These are phyloP conservation scores for Larimichthys polyactis DNA, from an alignment of 2,113 vertebrate genomes.

Conservation along the genomic window DNA sequence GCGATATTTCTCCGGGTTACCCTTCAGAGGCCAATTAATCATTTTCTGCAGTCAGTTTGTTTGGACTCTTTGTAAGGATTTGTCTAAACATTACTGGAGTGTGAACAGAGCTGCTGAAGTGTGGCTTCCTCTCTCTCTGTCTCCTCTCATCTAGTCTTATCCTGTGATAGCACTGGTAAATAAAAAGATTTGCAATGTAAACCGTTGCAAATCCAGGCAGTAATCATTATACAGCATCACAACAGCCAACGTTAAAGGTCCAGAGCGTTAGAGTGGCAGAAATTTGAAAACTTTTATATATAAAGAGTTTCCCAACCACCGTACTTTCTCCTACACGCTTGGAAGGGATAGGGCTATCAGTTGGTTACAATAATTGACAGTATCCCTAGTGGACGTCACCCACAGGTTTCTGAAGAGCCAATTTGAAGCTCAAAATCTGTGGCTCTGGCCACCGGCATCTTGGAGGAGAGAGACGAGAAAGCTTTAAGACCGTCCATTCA, in stretches of 20 bases:
- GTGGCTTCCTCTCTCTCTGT: slow-evolving; percentile 62
- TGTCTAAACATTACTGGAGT: slow-evolving; percentile 74
- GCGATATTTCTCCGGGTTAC: slow-evolving; percentile 42
- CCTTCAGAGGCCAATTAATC: slow-evolving; percentile 45
- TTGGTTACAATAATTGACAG: too few species aligned
- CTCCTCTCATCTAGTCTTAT: slow-evolving; percentile 31
- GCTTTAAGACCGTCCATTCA: too few species aligned
- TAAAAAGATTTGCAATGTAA: slow-evolving; percentile 39
- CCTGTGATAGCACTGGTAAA: slow-evolving; percentile 30
- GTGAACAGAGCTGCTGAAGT: slow-evolving; percentile 71
- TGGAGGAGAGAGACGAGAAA: too few species aligned
- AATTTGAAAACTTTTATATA: too few species aligned
- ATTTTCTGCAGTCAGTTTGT: slow-evolving; percentile 57
- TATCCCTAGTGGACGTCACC: too few species aligned
- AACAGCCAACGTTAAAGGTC: neutral
- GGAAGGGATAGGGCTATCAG: too few species aligned
- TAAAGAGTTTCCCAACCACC: too few species aligned
- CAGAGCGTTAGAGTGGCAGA: too few species aligned
- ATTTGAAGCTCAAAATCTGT: too few species aligned
- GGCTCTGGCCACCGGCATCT: too few species aligned
- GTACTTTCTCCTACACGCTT: too few species aligned
- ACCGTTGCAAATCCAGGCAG: slow-evolving; percentile 38
- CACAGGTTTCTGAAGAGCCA: too few species aligned
- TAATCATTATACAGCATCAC: slow-evolving; percentile 32
- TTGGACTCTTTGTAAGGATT: slow-evolving; percentile 64